Percentiles rank a stretch among this genome's conserved stretches.
Conservation (phyloP, 2,113 vertebrate species). For the Nerophis lumbriciformis region DNA sequence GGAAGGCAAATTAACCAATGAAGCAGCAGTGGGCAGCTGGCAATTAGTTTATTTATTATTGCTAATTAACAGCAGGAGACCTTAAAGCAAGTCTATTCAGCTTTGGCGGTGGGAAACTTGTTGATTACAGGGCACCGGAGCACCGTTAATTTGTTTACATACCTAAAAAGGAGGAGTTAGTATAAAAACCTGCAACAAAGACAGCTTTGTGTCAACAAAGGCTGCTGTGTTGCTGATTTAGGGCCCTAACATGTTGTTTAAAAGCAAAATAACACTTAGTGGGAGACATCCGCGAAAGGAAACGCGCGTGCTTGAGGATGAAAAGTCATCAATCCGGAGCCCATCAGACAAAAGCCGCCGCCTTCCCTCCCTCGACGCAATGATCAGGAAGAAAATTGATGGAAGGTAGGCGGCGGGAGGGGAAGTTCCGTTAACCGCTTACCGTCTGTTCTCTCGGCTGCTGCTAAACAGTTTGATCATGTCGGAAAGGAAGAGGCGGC, state of each 20-base stretch:
- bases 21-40: neutral
- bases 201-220: neutral
- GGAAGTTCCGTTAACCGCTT: constrained; percentile 39
- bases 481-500: constrained; percentile 93
- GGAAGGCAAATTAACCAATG: constrained; percentile 4
- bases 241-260: constrained; percentile 2
- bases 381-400: constrained; percentile 45
- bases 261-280: neutral
- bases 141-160: no score
- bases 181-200: neutral
- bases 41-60: constrained; percentile 1
- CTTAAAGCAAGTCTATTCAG: neutral
- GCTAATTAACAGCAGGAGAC: constrained; percentile 4
- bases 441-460: constrained; percentile 97
- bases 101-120: no score
- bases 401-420: neutral
- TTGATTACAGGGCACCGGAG: no score
- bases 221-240: constrained; percentile 14
- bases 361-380: constrained; percentile 21
- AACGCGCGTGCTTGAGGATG: constrained; percentile 33
- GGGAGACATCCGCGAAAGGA: constrained; percentile 43
- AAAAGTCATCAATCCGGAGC: constrained; percentile 32
- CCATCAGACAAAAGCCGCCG: constrained; percentile 20
- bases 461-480: constrained; percentile 99
- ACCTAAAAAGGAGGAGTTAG: neutral